phyloP scores from a whole-genome alignment of 2,888 invertebrate species.

The Serrognathus titanus region DNA sequence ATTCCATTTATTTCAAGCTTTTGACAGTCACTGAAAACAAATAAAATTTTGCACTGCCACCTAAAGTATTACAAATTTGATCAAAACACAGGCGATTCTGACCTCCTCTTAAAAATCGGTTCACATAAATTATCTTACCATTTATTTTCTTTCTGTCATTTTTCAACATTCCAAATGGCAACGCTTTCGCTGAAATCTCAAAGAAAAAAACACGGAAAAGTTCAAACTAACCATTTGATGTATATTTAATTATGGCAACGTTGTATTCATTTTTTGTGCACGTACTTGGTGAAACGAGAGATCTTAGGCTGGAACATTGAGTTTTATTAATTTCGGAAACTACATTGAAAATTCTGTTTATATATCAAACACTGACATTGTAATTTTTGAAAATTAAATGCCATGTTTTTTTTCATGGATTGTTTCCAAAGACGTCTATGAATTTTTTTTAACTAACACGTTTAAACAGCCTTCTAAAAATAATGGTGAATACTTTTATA shows the following conservation, averaged over 20 bases:
- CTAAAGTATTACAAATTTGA: not conserved
- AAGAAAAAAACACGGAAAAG: no score
- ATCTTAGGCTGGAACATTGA: constrained; percentile 14
- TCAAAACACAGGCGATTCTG: no score
- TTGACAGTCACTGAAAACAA: not conserved
- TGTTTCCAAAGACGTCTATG: constrained; percentile 1
- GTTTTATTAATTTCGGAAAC: constrained; percentile 15
- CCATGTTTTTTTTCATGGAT: not conserved
- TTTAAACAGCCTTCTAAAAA: not conserved
- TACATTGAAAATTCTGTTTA: constrained; percentile 17
- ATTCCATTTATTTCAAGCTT: constrained; percentile 5
- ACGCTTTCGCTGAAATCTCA: no score
- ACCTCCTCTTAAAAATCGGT: no score
- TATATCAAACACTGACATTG: constrained; percentile 1
- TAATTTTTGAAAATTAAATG: constrained; percentile 1
- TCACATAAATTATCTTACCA: no score
- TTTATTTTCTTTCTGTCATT: no score
- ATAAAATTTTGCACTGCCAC: not conserved
- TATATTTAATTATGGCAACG: not conserved
- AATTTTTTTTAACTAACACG: not conserved
- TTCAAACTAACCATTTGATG: not conserved
- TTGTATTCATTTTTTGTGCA: not conserved
- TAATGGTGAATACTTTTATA: not conserved
- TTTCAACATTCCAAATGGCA: no score
- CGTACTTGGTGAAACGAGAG: not conserved